Conservation (phyloP, 2,888 invertebrate species). For the Leptopilina myrica region DNA sequence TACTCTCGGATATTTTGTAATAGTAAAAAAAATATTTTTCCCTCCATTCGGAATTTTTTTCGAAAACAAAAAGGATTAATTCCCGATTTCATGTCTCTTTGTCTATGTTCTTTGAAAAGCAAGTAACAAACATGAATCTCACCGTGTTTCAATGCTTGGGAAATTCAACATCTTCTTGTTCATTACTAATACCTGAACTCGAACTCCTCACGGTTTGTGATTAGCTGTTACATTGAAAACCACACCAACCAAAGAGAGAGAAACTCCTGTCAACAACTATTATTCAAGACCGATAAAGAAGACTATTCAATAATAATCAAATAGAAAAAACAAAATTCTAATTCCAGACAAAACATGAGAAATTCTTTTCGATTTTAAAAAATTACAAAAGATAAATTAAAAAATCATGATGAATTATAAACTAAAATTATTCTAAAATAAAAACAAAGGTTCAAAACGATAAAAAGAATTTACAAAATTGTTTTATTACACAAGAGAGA, state of each 20-base stretch:
- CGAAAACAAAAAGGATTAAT: not conserved
- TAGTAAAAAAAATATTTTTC: no score
- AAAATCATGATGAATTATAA: not conserved
- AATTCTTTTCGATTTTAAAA: no score
- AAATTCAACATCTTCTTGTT: slow-evolving; percentile 24
- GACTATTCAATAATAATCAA: no score
- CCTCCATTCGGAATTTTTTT: no score
- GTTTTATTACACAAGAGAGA: no score
- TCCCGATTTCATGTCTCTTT: not conserved
- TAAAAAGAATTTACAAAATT: no score
- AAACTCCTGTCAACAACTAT: slow-evolving; percentile 17
- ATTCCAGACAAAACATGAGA: no score
- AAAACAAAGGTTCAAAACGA: no score
- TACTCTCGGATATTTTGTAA: no score
- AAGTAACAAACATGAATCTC: not conserved
- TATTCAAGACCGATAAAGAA: not conserved
- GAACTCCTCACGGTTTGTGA: slow-evolving; percentile 27
- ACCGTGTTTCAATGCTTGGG: not conserved
- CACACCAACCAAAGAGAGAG: slow-evolving; percentile 13
- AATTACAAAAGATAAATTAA: not conserved
- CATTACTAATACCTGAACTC: slow-evolving; percentile 28
- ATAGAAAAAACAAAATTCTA: no score
- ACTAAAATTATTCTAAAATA: no score
- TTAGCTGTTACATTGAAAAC: slow-evolving; percentile 11
- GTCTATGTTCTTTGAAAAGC: not conserved